Evolutionary conservation across 2,113 vertebrate species (phyloP).

Genomic region (Sinosuthora webbiana): DNA sequence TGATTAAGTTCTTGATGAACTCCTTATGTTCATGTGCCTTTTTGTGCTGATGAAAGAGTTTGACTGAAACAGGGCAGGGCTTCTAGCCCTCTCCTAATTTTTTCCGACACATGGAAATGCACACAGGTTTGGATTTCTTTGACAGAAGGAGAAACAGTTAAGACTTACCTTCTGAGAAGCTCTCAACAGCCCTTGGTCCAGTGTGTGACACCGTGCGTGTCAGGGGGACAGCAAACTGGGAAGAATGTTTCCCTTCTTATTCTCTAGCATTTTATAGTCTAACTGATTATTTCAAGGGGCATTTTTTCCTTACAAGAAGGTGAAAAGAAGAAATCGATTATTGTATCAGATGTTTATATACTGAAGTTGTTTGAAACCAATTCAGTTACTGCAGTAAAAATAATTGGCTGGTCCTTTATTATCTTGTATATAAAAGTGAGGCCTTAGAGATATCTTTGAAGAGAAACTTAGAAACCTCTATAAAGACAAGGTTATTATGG

Average conservation of each 20-base stretch:
- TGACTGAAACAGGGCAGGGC: not conserved
- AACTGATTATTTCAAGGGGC: not conserved
- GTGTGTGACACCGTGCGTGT: not conserved
- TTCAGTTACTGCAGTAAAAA: not conserved
- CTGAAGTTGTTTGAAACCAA: not conserved
- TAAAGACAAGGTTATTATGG: not conserved
- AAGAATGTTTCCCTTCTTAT: not conserved
- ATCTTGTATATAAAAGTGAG: not conserved
- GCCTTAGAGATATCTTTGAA: not conserved
- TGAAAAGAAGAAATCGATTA: not conserved
- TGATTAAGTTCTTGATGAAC: not conserved
- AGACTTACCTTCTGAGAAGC: not conserved
- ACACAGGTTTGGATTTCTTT: not conserved
- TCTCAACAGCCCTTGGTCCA: not conserved
- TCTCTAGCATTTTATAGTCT: not conserved
- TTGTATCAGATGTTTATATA: not conserved
- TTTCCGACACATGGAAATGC: not conserved
- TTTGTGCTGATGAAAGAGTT: not conserved
- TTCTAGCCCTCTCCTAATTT: not conserved
- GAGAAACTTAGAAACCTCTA: not conserved
- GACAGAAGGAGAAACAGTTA: not conserved
- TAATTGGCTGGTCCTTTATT: not conserved
- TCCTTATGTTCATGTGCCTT: not conserved
- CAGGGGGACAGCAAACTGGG: not conserved
- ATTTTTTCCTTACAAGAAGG: not conserved